Evolutionary conservation across 2,797 vertebrate species (phyloP).

Genomic region (Tragopan temminckii): DNA sequence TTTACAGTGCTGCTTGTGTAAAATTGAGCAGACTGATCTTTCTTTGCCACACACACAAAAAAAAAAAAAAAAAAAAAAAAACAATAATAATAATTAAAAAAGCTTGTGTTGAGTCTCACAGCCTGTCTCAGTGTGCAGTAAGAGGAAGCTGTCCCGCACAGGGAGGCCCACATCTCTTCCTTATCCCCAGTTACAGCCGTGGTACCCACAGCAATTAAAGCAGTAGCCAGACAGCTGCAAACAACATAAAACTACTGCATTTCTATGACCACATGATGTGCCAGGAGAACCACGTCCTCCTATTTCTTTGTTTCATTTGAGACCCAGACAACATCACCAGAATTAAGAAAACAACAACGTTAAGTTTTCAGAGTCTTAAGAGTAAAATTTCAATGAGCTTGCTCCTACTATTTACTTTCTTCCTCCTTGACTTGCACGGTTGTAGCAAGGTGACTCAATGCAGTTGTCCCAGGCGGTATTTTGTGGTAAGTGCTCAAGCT

Average conservation of each 20-base stretch:
- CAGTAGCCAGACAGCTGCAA: constrained; percentile 47
- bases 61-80: not conserved
- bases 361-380: constrained; percentile 36
- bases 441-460: not conserved
- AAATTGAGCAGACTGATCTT: constrained; percentile 52
- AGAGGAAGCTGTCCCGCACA: constrained; percentile 22
- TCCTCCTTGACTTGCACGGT: not conserved
- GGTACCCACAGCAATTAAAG: constrained; percentile 45
- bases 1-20: constrained; percentile 80
- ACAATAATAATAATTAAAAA: not conserved
- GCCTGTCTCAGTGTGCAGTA: constrained; percentile 72
- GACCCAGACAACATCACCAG: constrained; percentile 7
- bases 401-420: constrained; percentile 5
- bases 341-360: constrained; percentile 25
- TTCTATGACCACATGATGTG: not conserved
- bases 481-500: constrained; percentile 47
- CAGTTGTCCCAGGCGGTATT: constrained; percentile 24
- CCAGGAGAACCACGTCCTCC: constrained; percentile 27
- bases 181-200: constrained; percentile 61
- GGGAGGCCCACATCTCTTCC: constrained; percentile 46
- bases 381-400: not conserved
- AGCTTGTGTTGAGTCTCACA: constrained; percentile 67
- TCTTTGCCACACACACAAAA: not conserved
- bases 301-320: not conserved
- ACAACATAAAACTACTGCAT: not conserved